phyloP scores from a whole-genome alignment of 1,140 invertebrate species.

The Branchinecta lindahli region DNA sequence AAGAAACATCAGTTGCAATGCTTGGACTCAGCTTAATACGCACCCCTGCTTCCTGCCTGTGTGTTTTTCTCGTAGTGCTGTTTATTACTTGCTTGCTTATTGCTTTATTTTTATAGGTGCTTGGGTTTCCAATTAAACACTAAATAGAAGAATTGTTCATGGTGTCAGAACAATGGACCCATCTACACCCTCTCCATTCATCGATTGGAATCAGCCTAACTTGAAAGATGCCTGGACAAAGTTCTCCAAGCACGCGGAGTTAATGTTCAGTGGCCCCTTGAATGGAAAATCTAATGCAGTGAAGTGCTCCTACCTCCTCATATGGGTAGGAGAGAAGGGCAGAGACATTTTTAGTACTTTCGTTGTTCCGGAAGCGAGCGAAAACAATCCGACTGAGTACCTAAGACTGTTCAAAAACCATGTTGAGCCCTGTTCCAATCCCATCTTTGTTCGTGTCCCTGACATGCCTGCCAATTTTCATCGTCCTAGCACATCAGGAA shows the following conservation, averaged over 20 bases:
- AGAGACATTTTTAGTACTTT: neutral
- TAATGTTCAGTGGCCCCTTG: neutral
- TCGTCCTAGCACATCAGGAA: too few species aligned
- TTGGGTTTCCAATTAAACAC: slow-evolving; percentile 5
- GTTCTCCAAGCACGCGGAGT: neutral
- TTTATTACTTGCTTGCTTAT: neutral
- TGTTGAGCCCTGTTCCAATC: neutral
- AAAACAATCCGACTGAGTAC: neutral
- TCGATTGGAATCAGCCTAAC: too few species aligned
- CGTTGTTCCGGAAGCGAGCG: neutral
- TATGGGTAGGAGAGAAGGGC: neutral
- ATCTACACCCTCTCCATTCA: too few species aligned
- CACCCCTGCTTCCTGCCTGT: slow-evolving; percentile 2
- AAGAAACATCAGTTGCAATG: neutral
- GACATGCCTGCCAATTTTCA: too few species aligned
- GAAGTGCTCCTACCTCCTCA: neutral
- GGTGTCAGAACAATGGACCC: too few species aligned
- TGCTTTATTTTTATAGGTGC: slow-evolving; percentile 8
- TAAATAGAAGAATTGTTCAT: slow-evolving; percentile 9
- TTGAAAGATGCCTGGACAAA: neutral
- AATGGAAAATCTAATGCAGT: slow-evolving; percentile 1
- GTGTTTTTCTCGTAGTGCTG: neutral
- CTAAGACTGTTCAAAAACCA: neutral
- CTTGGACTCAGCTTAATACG: neutral
- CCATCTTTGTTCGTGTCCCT: too few species aligned